Percentiles rank a stretch among this genome's conserved stretches.
Evolutionary conservation across 2,888 invertebrate species (phyloP).

Genomic region (Malacosoma neustria): DNA sequence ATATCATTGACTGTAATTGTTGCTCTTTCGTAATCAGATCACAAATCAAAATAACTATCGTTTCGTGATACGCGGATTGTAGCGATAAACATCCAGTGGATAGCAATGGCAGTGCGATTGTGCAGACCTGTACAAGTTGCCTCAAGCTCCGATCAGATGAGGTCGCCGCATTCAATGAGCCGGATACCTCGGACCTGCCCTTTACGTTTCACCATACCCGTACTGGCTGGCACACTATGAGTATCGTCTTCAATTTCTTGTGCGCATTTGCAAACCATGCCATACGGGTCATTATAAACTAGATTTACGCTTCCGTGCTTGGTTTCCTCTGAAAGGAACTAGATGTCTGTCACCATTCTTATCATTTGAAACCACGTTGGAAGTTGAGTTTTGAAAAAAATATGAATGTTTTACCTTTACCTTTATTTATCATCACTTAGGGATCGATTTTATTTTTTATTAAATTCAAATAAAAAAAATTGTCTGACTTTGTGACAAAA

Average conservation of each 20-base stretch:
- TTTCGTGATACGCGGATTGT: slow-evolving; percentile 1
- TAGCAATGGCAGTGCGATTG: slow-evolving; percentile 34
- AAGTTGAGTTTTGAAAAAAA: too few species aligned
- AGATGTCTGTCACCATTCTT: neutral
- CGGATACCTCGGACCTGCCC: slow-evolving; percentile 70
- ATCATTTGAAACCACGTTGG: neutral
- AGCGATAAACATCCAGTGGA: slow-evolving; percentile 19
- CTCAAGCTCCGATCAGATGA: slow-evolving; percentile 64
- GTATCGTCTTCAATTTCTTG: slow-evolving; percentile 49
- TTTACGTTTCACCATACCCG: slow-evolving; percentile 68
- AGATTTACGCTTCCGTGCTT: slow-evolving; percentile 18
- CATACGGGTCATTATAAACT: slow-evolving; percentile 13
- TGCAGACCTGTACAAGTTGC: slow-evolving; percentile 38
- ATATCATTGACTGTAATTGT: neutral
- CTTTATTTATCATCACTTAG: too few species aligned
- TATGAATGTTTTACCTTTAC: too few species aligned
- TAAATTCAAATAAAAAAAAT: too few species aligned
- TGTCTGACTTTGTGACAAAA: too few species aligned
- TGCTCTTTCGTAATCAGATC: neutral
- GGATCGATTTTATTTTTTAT: too few species aligned
- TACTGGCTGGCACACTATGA: slow-evolving; percentile 68
- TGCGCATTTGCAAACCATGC: slow-evolving; percentile 24
- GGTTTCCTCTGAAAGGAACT: slow-evolving; percentile 7
- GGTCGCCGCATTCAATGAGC: slow-evolving; percentile 73
- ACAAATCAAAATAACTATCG: neutral